phyloP scores from a whole-genome alignment of 1,140 invertebrate genomes.

The Aphelinus atriplicis region DNA sequence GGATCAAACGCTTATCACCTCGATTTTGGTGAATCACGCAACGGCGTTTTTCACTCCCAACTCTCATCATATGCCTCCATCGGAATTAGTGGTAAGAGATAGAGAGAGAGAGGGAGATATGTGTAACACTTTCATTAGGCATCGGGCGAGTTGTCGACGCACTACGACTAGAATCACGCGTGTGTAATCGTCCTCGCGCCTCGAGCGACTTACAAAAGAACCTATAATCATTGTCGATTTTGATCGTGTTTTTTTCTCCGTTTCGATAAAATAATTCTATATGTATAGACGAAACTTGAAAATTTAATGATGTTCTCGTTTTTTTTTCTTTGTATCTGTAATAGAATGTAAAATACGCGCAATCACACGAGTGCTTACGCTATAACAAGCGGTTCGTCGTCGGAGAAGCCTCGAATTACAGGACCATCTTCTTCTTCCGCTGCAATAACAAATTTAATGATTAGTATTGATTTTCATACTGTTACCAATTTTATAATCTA shows the following conservation, averaged over 20 bases:
- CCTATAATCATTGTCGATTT: conserved; percentile 14
- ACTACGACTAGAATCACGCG: conserved; percentile 39
- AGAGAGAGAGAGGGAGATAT: no score
- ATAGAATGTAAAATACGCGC: conserved; percentile 13
- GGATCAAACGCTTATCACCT: no score
- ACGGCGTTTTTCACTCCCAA: no score
- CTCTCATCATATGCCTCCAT: no score
- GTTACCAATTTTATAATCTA: no score
- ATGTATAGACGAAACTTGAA: conserved; percentile 22
- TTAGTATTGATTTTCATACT: not conserved
- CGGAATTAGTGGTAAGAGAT: no score
- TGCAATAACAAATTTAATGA: conserved; percentile 44
- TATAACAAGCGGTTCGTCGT: conserved; percentile 92
- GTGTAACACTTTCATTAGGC: conserved; percentile 11
- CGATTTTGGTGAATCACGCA: no score
- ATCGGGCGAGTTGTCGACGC: conserved; percentile 38
- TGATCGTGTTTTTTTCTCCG: not conserved
- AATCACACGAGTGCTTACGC: conserved; percentile 68
- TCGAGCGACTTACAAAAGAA: conserved; percentile 41
- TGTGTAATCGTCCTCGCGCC: conserved; percentile 33
- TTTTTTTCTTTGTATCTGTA: conserved; percentile 16
- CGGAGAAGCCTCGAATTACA: conserved; percentile 89
- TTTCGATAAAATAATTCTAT: conserved; percentile 10
- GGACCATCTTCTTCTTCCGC: conserved; percentile 88
- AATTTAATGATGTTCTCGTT: conserved; percentile 41